Evolutionary conservation across 2,113 vertebrate species (phyloP), one percentile per base, ranked within the genome.

Genomic region (Oryzias javanicus): DNA sequence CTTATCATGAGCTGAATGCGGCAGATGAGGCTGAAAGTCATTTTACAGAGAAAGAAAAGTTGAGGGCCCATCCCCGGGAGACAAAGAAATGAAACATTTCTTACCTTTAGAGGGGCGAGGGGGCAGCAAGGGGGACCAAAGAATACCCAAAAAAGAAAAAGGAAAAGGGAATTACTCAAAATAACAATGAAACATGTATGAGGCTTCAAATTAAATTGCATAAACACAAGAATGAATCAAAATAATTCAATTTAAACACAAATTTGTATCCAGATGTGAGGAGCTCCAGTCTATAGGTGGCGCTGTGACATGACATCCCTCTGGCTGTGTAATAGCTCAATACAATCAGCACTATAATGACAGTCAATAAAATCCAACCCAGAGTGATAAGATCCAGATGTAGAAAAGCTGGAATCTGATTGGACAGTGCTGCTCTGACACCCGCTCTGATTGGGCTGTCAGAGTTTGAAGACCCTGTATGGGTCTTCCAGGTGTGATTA

Each of bases 331-430:
- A 60, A n/a, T 47, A 41, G 48, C 25, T 40, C 41, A 42, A 56
- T 16, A n/a, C 48, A 50, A 42, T 41, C 67, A 56, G 51, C 29
- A 29, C 42, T 5, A 1, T 44, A 16, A 51, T 49, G 40, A 51
- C 46, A 12, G 40, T 13, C 48, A 29, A 49, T 64, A 27, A 64
- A 54, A 44, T 10, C 18, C 18, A 16, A 17, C 14, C 15, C 42
- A 17, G 15, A 16, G 16, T 49, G 55, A 70, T 76, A 51, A 65
- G 7, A 65, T 56, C 67, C 73, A 76, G 73, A 76, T 76, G 73
- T 61, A 44, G 58, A 42, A 27, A 16, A 19, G 60, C 4, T 44
- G 42, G 15, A 44, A 44, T 57, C 55, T 44, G 54, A 55, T 42
- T 42, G 53, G 53, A 41, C n/a, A 1, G 22, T 14, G 14, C 24